A percentile compares a stretch with the other conserved stretches of the same genome.
Conservation (phyloP, 2,888 invertebrate genomes). For the Drosophila anomelani region DNA sequence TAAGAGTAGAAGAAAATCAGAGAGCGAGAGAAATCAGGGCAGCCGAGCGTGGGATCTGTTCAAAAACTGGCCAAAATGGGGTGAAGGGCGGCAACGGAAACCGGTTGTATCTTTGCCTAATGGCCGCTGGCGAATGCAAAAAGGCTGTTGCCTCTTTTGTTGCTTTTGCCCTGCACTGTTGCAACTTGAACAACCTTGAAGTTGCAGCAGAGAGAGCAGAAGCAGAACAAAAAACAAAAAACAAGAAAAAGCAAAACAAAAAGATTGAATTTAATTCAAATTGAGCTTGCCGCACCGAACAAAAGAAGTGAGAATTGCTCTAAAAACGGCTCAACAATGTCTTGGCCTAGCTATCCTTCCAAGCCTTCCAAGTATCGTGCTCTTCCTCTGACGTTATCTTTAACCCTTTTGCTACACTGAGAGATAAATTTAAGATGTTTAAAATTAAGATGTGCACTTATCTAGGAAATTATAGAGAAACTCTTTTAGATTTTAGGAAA, state of each 20-base stretch:
- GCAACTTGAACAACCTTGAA: slow-evolving; percentile 68
- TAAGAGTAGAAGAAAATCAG: slow-evolving; percentile 5
- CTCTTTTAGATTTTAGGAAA: not conserved
- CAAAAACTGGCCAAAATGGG: slow-evolving; percentile 6
- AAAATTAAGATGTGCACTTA: not conserved
- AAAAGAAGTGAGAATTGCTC: slow-evolving; percentile 46
- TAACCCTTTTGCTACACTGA: not conserved
- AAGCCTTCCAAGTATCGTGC: not conserved
- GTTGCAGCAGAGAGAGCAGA: slow-evolving; percentile 13
- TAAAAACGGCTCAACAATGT: slow-evolving; percentile 41
- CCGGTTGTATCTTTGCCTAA: slow-evolving; percentile 51
- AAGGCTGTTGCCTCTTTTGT: slow-evolving; percentile 45
- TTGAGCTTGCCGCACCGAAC: slow-evolving; percentile 57
- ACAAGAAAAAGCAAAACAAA: slow-evolving; percentile 11
- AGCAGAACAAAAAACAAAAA: slow-evolving; percentile 9
- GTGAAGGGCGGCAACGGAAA: slow-evolving; percentile 6
- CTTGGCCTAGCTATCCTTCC: slow-evolving; percentile 42
- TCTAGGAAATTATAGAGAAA: no score
- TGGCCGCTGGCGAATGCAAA: slow-evolving; percentile 63
- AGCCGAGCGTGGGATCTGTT: slow-evolving; percentile 28
- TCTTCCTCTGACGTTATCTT: not conserved
- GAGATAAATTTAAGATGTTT: not conserved
- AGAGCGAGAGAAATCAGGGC: slow-evolving; percentile 63
- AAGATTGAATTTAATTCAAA: slow-evolving; percentile 75
- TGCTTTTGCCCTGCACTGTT: slow-evolving; percentile 28